phyloP scores from a whole-genome alignment of 2,888 invertebrate genomes.

The Sussaba pulchella region DNA sequence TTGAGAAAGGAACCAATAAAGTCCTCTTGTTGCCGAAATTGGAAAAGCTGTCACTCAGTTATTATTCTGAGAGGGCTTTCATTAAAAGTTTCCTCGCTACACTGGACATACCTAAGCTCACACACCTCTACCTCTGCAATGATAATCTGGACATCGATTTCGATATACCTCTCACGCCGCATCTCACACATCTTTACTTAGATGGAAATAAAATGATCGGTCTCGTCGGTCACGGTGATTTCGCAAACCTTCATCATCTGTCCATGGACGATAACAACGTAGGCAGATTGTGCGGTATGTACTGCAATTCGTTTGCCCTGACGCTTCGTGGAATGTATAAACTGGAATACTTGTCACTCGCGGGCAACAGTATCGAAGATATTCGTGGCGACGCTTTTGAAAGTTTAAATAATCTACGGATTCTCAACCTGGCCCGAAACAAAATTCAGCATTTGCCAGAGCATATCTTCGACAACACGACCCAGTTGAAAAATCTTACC shows the following conservation, averaged over 20 bases:
- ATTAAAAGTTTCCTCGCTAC: not conserved
- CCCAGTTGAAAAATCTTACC: slow-evolving; percentile 14
- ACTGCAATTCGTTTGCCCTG: not conserved
- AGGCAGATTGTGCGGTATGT: not conserved
- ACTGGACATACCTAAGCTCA: slow-evolving; percentile 25
- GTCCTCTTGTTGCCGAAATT: slow-evolving; percentile 7
- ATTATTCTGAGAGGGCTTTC: not conserved
- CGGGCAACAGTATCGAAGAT: not conserved
- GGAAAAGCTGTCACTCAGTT: slow-evolving; percentile 23
- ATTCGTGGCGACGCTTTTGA: not conserved
- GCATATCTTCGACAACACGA: not conserved
- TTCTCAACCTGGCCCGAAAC: slow-evolving; percentile 28
- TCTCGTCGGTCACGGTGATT: not conserved
- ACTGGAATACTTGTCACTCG: slow-evolving; percentile 34
- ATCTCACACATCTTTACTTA: slow-evolving; percentile 23
- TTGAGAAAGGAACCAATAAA: too few species aligned
- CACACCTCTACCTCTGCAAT: slow-evolving; percentile 18
- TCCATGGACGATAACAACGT: not conserved
- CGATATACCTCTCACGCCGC: not conserved
- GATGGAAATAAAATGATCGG: not conserved
- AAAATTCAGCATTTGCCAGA: not conserved
- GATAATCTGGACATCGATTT: not conserved
- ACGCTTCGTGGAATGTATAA: not conserved
- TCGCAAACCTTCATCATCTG: slow-evolving; percentile 28
- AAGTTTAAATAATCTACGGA: not conserved